These are phyloP conservation scores for Archips crataeganus DNA, from an alignment of 2,888 invertebrate species.

Conservation along the genomic window DNA sequence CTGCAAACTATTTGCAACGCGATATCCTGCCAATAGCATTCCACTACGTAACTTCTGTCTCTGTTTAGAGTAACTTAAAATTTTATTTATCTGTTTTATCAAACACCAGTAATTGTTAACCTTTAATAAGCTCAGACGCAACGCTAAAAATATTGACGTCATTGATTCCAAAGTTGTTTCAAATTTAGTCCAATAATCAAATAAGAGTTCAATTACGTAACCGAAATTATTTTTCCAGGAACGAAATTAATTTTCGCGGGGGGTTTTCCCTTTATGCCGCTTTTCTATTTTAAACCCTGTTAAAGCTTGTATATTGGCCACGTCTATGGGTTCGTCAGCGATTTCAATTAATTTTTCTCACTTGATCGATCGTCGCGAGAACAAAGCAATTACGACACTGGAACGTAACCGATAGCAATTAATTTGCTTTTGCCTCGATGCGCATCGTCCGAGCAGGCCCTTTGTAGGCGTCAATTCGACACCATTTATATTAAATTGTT, in stretches of 20 bases:
- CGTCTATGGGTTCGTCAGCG: conserved; percentile 58
- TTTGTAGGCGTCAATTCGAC: conserved; percentile 72
- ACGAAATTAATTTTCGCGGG: conserved; percentile 9
- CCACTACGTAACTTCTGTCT: not conserved
- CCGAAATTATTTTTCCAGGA: conserved; percentile 13
- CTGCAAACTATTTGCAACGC: not conserved
- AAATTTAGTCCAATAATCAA: conserved; percentile 4
- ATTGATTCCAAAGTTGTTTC: not conserved
- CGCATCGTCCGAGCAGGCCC: conserved; percentile 69
- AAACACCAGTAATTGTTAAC: not conserved
- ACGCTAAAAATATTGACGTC: not conserved
- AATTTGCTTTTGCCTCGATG: conserved; percentile 80
- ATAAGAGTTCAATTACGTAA: conserved; percentile 19
- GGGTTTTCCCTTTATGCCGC: conserved; percentile 10
- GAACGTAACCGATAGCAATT: conserved; percentile 82
- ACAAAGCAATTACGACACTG: conserved; percentile 82
- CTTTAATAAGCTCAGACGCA: not conserved
- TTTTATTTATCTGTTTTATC: not conserved
- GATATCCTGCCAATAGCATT: not conserved
- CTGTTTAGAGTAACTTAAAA: not conserved
- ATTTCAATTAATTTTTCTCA: conserved; percentile 83
- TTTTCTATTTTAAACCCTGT: conserved; percentile 14
- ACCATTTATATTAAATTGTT: conserved; percentile 74
- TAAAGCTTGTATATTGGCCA: conserved; percentile 46
- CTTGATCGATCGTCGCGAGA: conserved; percentile 78